phyloP scores from a whole-genome alignment of 2,113 vertebrate species.

The Verasper variegatus region DNA sequence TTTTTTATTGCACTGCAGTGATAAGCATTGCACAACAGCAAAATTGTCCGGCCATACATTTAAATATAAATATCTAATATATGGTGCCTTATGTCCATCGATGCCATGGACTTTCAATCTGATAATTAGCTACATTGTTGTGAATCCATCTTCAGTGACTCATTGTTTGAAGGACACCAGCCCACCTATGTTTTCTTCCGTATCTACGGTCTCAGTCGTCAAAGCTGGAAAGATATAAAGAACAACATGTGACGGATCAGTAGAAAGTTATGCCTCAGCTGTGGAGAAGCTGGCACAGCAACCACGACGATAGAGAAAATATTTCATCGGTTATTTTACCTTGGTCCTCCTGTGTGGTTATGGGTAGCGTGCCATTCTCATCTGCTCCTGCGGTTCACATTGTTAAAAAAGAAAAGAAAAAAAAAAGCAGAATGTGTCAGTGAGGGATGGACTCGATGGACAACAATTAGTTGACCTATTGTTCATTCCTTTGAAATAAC shows the following conservation, averaged over 20 bases:
- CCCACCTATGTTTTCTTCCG: conserved; percentile 37
- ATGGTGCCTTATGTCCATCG: neutral
- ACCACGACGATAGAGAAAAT: neutral
- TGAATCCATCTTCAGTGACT: conserved; percentile 6
- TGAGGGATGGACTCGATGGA: neutral
- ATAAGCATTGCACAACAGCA: neutral
- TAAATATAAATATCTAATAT: neutral
- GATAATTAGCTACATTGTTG: neutral
- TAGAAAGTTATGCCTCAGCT: neutral
- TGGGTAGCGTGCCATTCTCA: conserved; percentile 47
- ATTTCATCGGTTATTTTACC: conserved; percentile 41
- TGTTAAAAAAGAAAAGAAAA: neutral
- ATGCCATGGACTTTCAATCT: neutral
- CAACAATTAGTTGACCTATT: too few species aligned
- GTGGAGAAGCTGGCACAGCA: neutral
- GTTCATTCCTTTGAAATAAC: too few species aligned
- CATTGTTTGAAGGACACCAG: conserved; percentile 70
- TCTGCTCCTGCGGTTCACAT: conserved; percentile 44
- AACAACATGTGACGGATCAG: neutral
- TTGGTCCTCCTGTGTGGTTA: conserved; percentile 47
- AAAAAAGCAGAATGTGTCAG: conserved; percentile 1
- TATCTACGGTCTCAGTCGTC: conserved; percentile 7
- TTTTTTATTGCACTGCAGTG: neutral
- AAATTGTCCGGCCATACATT: neutral
- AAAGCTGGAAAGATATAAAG: conserved; percentile 40